Base-by-base conservation (phyloP, 92 coral and sea anemone genomes). In the Umimayanthus kanabou region DNA sequence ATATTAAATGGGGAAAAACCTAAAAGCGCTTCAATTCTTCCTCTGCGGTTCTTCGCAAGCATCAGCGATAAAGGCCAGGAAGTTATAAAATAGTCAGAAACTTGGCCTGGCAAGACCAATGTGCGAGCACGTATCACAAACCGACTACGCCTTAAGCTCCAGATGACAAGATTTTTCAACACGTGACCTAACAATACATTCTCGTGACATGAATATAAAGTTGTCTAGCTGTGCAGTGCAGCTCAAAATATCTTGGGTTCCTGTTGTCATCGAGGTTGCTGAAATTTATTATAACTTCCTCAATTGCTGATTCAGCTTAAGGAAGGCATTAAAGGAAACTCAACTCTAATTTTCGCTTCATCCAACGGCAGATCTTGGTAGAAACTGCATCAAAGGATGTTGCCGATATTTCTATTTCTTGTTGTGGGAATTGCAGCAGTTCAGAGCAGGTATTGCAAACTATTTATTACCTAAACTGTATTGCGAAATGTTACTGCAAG, bases 391-490 rank as follows among this genome's bases (percentile, higher is more conserved):
- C 45, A 15, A 33, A 40, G 6, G 40, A 73, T 73, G 77, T 73
- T 73, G 6, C 6, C 77, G 6, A 2, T 73, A 73, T 73, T 73
- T 30, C 42, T 73, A 18, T 73, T 73, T 37, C 39, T 73, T 73
- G 77, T 14, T 73, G 76, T 16, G 76, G 77, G 77, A 15, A 73
- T 73, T 73, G 77, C 77, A 20, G 77, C 77, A 22, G 77, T 73
- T 33, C 77, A 30, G 37, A 15, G 77, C 77, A 73, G 77, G 77
- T 73, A 73, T 73, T 73, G 77, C 45, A 73, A 40, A 73, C 5
- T 73, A 22, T 26, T 73, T 3, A n/a, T n/a, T 29, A 1, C 18
- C 22, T 73, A 15, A 43, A 2, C 25, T 73, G 58, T 13, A 53
- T 15, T 71, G 37, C 40, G 37, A 26, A 71, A 71, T 71, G 39